phyloP scores from a whole-genome alignment of 2,797 vertebrate genomes.

The Myripristis murdjan region DNA sequence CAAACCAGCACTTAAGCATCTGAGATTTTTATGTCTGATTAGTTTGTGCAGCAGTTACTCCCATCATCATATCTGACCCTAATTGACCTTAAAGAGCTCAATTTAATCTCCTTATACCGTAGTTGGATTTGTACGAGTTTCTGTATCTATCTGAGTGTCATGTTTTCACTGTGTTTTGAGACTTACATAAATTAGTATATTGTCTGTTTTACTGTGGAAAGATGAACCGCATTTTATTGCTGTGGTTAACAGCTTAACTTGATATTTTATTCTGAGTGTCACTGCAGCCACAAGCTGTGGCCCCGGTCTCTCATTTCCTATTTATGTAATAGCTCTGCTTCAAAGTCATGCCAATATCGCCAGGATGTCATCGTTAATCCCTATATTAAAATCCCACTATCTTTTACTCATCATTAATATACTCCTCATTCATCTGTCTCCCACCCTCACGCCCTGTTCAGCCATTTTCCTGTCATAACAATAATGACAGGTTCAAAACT shows the following conservation, averaged over 20 bases:
- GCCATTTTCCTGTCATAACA: constrained; percentile 39
- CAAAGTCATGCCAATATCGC: constrained; percentile 52
- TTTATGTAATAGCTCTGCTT: constrained; percentile 63
- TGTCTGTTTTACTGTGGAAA: constrained; percentile 40
- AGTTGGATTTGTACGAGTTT: constrained; percentile 57
- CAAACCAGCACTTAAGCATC: constrained; percentile 52
- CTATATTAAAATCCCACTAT: constrained; percentile 59
- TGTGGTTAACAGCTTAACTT: constrained; percentile 57
- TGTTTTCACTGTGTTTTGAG: constrained; percentile 49
- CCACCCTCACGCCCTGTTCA: constrained; percentile 27
- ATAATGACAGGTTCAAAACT: constrained; percentile 35
- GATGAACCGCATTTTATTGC: constrained; percentile 56
- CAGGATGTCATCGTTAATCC: constrained; percentile 70
- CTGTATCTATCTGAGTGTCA: constrained; percentile 46
- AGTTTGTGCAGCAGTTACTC: constrained; percentile 66
- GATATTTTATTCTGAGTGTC: constrained; percentile 36
- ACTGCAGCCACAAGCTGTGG: constrained; percentile 52
- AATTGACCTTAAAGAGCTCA: constrained; percentile 73
- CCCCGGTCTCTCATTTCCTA: constrained; percentile 58
- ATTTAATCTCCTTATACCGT: constrained; percentile 75
- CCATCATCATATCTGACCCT: constrained; percentile 68
- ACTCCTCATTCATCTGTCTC: constrained; percentile 33
- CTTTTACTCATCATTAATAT: constrained; percentile 42
- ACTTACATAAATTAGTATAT: constrained; percentile 37
- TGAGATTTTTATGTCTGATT: constrained; percentile 71